These are phyloP conservation scores for Danio jaintianensis DNA, from an alignment of 2,797 vertebrate species.

Conservation along the genomic window DNA sequence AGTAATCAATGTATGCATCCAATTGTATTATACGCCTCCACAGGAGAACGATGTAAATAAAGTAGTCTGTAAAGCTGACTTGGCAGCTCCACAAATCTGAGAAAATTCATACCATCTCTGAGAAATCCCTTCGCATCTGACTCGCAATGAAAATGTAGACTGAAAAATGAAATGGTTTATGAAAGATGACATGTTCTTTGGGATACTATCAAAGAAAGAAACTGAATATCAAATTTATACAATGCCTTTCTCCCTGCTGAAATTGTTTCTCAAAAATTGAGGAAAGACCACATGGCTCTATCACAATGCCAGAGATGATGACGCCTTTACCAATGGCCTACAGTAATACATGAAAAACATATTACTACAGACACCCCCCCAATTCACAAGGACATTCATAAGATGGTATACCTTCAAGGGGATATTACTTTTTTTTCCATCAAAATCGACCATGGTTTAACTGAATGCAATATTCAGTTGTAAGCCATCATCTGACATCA, in stretches of 20 bases:
- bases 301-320: slow-evolving; percentile 23
- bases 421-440: neutral
- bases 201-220: slow-evolving; percentile 22
- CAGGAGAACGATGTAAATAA: slow-evolving; percentile 33
- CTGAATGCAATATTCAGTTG: neutral
- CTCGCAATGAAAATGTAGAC: slow-evolving; percentile 21
- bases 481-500: neutral
- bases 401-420: neutral
- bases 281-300: slow-evolving; percentile 11
- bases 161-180: slow-evolving; percentile 48
- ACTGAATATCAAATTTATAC: slow-evolving; percentile 21
- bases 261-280: slow-evolving; percentile 32
- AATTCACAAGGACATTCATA: neutral
- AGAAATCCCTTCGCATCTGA: slow-evolving; percentile 40
- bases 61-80: slow-evolving; percentile 33
- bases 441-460: neutral
- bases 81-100: slow-evolving; percentile 42
- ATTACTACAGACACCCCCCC: neutral
- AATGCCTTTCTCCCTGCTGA: slow-evolving; percentile 26
- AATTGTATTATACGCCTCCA: slow-evolving; percentile 30
- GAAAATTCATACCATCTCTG: slow-evolving; percentile 36
- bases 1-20: slow-evolving; percentile 31
- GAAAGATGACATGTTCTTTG: slow-evolving; percentile 31
- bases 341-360: neutral
- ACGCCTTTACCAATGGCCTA: slow-evolving; percentile 8